Base-by-base conservation (phyloP, 2,888 invertebrate genomes). In the Acronicta alni region DNA sequence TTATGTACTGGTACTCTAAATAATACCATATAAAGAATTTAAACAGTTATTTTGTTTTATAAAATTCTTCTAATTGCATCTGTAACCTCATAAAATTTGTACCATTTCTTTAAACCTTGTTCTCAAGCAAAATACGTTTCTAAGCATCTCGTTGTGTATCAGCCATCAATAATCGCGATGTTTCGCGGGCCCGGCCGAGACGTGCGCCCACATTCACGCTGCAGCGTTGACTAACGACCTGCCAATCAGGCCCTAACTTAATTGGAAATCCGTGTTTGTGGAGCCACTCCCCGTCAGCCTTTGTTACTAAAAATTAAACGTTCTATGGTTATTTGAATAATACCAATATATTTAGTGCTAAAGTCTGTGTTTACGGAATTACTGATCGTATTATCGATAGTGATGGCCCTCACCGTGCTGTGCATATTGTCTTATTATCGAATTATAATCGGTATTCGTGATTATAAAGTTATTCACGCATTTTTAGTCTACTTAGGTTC, bases 201-300 rank as follows among this genome's bases (percentile, higher is more conserved):
- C 72, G 76, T 75, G 83, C 84, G 86, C 86, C 88, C 87, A 90
- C 91, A 91, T 91, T 90, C 86, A 91, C 85, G 85, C 76, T 82
- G 77, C 86, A 87, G 84, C 87, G 78, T 87, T 94, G 93, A 94
- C 89, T 93, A 94, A 94, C 92, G 94, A 92, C 91, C 92, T 94
- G 94, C 93, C 94, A 94, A 94, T 94, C 94, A 94, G 90, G 76
- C 88, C 87, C 89, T 88, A 81, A 88, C 90, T 93, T 94, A 94
- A 94, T 94, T 94, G 94, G 91, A 93, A 94, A 94, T 92, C 94
- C 94, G 91, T 94, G 94, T 94, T 94, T 89, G 91, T 85, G 85
- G 83, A 90, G 86, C 90, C 90, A 86, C 87, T 88, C 89, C 87
- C 85, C 84, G 84, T 80, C 83, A 82, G 88, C 89, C 90, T 84